phyloP scores from a whole-genome alignment of 2,888 invertebrate genomes.

The Cantharis nigra region DNA sequence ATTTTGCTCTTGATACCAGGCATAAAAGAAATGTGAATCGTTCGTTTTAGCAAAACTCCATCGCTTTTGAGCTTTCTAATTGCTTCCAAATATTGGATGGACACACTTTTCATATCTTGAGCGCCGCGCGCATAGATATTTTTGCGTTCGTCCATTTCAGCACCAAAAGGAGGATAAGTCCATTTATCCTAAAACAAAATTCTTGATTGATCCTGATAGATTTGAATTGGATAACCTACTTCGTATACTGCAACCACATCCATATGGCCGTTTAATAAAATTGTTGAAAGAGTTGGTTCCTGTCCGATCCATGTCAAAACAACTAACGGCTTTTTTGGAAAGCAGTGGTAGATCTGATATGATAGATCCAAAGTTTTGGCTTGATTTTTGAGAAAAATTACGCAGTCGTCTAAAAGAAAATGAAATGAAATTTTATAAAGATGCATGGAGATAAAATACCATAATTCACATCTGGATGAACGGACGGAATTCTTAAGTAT shows the following conservation, averaged over 20 bases:
- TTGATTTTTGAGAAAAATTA: neutral
- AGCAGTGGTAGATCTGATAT: neutral
- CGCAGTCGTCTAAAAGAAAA: constrained; percentile 62
- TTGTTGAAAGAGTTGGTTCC: constrained; percentile 66
- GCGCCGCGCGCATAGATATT: constrained; percentile 81
- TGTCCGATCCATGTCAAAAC: constrained; percentile 79
- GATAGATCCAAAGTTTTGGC: neutral
- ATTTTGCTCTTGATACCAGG: constrained; percentile 59
- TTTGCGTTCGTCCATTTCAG: constrained; percentile 80
- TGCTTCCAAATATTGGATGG: constrained; percentile 78
- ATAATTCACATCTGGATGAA: constrained; percentile 86
- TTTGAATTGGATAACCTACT: neutral
- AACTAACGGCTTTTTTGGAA: constrained; percentile 69
- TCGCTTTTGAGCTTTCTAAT: constrained; percentile 66
- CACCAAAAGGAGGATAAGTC: constrained; percentile 88
- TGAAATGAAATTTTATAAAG: neutral
- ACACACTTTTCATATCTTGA: constrained; percentile 85
- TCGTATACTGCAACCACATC: constrained; percentile 92
- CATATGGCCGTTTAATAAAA: constrained; percentile 89
- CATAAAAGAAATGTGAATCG: constrained; percentile 73
- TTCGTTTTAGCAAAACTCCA: constrained; percentile 64
- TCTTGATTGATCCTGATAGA: neutral
- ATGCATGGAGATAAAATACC: constrained; percentile 60
- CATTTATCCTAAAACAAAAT: constrained; percentile 73
- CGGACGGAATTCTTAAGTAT: constrained; percentile 84